Evolutionary conservation across 2,797 vertebrate genomes (phyloP).

Genomic region (Lemur catta): DNA sequence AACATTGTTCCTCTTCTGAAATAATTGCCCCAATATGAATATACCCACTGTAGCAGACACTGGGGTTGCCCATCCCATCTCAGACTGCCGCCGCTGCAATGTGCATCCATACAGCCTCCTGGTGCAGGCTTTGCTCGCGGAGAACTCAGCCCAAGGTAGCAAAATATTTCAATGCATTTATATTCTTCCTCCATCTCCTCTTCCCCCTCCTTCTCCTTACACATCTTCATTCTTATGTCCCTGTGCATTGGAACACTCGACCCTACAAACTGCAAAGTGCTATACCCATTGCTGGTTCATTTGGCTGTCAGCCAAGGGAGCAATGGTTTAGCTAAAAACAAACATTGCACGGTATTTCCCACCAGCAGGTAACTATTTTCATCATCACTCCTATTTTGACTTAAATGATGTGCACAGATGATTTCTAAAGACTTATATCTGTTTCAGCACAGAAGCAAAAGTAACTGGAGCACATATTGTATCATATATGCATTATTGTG

Average conservation of each 20-base stretch:
- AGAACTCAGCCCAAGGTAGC: not conserved
- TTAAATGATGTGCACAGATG: not conserved
- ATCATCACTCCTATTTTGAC: too few species aligned
- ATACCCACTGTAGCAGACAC: accelerated
- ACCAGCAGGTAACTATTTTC: too few species aligned
- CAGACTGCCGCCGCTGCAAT: accelerated
- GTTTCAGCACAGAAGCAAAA: not conserved
- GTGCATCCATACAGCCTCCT: not conserved
- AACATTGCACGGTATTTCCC: not conserved
- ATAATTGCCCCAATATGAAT: too few species aligned
- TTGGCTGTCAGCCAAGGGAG: too few species aligned
- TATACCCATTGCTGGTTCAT: too few species aligned
- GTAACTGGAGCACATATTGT: not conserved
- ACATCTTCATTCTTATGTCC: not conserved
- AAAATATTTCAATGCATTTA: not conserved
- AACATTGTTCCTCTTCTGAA: not conserved
- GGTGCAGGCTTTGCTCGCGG: not conserved
- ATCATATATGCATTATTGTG: accelerated
- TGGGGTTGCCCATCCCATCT: accelerated
- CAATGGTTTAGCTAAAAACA: too few species aligned
- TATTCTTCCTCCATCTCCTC: not conserved
- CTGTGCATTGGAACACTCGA: accelerated
- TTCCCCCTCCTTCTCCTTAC: not conserved
- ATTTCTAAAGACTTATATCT: not conserved
- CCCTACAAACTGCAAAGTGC: not conserved